Evolutionary conservation across 2,888 invertebrate genomes (phyloP).

Genomic region (Gryllus longicercus): DNA sequence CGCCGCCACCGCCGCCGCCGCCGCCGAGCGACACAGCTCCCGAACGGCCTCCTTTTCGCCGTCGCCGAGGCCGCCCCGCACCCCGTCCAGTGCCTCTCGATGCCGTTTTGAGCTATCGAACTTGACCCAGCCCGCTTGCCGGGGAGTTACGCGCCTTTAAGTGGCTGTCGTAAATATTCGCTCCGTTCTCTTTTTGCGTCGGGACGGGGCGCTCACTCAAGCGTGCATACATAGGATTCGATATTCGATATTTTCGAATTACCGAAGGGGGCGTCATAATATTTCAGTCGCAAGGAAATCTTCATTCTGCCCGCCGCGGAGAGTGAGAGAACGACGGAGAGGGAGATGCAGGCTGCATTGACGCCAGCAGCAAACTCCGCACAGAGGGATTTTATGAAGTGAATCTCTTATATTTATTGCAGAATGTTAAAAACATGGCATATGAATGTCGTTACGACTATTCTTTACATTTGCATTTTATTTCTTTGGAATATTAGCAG

Average conservation of each 20-base stretch:
- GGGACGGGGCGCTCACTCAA: not conserved
- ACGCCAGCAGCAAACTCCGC: too few relatives aligned
- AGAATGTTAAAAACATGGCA: too few relatives aligned
- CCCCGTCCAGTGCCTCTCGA: not conserved
- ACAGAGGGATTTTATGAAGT: too few relatives aligned
- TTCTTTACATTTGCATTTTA: too few relatives aligned
- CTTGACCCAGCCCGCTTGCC: not conserved
- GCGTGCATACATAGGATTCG: not conserved
- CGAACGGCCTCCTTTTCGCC: not conserved
- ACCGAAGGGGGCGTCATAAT: not conserved
- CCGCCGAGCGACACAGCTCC: too few relatives aligned
- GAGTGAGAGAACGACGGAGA: too few relatives aligned
- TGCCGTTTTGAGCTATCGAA: constrained; percentile 8
- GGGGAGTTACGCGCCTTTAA: not conserved
- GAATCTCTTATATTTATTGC: too few relatives aligned
- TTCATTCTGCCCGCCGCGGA: too few relatives aligned
- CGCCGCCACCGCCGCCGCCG: not conserved
- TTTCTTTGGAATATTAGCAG: too few relatives aligned
- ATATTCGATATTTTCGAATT: not conserved
- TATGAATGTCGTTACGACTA: too few relatives aligned
- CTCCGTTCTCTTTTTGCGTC: not conserved
- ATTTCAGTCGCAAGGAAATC: not conserved
- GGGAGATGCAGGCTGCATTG: too few relatives aligned
- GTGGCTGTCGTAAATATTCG: constrained; percentile 2
- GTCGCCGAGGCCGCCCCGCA: not conserved